phyloP scores from a whole-genome alignment of 2,888 invertebrate species.

The Apeira syringaria region DNA sequence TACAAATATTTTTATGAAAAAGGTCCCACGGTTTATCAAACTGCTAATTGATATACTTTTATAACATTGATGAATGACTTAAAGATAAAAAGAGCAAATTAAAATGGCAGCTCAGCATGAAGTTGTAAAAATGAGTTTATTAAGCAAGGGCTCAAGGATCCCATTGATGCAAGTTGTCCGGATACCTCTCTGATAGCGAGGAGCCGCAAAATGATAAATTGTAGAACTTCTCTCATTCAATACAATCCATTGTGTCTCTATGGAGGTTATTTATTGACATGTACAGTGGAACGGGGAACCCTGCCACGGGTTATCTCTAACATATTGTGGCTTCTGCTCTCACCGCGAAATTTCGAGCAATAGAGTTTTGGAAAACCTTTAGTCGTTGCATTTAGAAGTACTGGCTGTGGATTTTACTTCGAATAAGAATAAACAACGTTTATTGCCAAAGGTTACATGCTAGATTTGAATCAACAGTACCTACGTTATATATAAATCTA shows the following conservation, averaged over 20 bases:
- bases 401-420: too few species aligned
- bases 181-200: slow-evolving; percentile 53
- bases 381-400: too few species aligned
- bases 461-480: too few species aligned
- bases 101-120: slow-evolving; percentile 32
- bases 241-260: slow-evolving; percentile 55
- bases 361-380: too few species aligned
- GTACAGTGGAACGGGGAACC: slow-evolving; percentile 8
- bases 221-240: slow-evolving; percentile 65
- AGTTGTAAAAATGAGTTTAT: slow-evolving; percentile 50
- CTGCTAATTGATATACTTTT: too few species aligned
- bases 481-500: too few species aligned
- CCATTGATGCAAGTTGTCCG: slow-evolving; percentile 63
- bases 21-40: too few species aligned
- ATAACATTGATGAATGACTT: too few species aligned
- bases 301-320: slow-evolving; percentile 10
- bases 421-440: too few species aligned
- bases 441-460: too few species aligned
- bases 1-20: too few species aligned
- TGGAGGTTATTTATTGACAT: slow-evolving; percentile 36
- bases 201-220: slow-evolving; percentile 68
- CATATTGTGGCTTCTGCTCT: slow-evolving; percentile 7
- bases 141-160: slow-evolving; percentile 52
- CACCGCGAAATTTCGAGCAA: slow-evolving; percentile 8
- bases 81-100: slow-evolving; percentile 32